A percentile compares a stretch with the other conserved stretches of the same genome.
These are phyloP conservation scores for Rhagonycha fulva DNA, from an alignment of 2,888 invertebrate species.

Conservation along the genomic window DNA sequence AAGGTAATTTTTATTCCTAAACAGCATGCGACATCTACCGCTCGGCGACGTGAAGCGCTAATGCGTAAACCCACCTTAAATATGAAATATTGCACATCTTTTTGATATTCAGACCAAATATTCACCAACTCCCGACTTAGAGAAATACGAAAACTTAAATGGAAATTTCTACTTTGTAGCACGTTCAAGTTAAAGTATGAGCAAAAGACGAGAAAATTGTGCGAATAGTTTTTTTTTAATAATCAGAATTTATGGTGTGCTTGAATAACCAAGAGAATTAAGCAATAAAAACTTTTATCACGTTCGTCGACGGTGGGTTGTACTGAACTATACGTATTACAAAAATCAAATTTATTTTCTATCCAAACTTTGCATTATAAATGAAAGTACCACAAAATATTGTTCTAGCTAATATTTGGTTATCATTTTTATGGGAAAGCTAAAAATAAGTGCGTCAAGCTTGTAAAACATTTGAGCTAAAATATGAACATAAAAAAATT, in stretches of 20 bases:
- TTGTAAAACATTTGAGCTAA: background rate
- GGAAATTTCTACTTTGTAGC: background rate
- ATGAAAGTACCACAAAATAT: background rate
- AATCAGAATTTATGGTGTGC: background rate
- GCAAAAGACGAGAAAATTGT: background rate
- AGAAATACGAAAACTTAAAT: background rate
- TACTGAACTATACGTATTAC: background rate
- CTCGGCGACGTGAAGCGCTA: background rate
- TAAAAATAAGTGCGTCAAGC: background rate
- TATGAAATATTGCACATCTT: background rate
- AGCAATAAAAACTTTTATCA: background rate
- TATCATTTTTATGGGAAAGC: background rate
- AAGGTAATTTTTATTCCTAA: conserved; percentile 63
- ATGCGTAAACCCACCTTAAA: background rate
- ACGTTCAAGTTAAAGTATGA: background rate
- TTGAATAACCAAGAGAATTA: background rate
- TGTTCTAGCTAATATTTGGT: background rate
- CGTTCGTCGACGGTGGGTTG: background rate
- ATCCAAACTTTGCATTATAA: background rate
- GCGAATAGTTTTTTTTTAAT: background rate
- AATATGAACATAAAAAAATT: background rate
- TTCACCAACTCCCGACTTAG: too few species aligned
- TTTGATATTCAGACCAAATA: background rate
- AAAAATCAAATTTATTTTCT: background rate
- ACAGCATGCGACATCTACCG: background rate